Percentiles rank a stretch among this genome's conserved stretches.
These are phyloP conservation scores for Ptilorrhoa leucosticta DNA, from an alignment of 2,113 vertebrate genomes.

Conservation along the genomic window DNA sequence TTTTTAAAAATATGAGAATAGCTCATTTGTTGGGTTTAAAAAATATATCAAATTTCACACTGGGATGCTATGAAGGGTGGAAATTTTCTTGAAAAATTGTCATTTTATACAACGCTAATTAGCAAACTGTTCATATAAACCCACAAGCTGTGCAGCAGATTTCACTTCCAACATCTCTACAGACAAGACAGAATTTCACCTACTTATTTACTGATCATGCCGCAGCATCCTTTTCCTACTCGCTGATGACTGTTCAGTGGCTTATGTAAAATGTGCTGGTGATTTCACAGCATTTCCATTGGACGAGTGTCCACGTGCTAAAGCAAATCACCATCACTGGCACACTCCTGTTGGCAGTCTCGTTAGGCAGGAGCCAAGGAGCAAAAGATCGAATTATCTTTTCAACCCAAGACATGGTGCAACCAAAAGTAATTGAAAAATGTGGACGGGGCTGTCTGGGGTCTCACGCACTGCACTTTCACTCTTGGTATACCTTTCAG, in stretches of 20 bases:
- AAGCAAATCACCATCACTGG: constrained; percentile 26
- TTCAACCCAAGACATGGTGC: not conserved
- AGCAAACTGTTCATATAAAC: constrained; percentile 68
- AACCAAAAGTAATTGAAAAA: not conserved
- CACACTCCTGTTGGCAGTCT: not conserved
- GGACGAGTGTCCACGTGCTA: not conserved
- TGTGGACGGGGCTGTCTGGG: not conserved
- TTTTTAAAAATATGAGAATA: constrained; percentile 27
- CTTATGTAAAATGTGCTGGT: constrained; percentile 44
- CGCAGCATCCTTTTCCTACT: constrained; percentile 38
- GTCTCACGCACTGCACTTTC: not conserved
- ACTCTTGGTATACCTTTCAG: not conserved
- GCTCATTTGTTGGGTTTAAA: constrained; percentile 26
- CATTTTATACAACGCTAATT: constrained; percentile 66
- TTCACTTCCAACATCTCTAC: constrained; percentile 58
- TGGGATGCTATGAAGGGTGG: constrained; percentile 47
- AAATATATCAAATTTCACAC: constrained; percentile 35
- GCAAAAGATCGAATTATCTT: not conserved
- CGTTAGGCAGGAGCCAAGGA: not conserved
- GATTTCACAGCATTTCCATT: not conserved
- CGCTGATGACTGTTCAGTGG: not conserved
- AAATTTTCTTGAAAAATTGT: constrained; percentile 65
- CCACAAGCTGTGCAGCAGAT: constrained; percentile 64
- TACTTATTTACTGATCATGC: constrained; percentile 66
- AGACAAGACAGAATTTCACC: constrained; percentile 60